phyloP scores from a whole-genome alignment of 2,888 invertebrate genomes.

The Lasius fuliginosus region DNA sequence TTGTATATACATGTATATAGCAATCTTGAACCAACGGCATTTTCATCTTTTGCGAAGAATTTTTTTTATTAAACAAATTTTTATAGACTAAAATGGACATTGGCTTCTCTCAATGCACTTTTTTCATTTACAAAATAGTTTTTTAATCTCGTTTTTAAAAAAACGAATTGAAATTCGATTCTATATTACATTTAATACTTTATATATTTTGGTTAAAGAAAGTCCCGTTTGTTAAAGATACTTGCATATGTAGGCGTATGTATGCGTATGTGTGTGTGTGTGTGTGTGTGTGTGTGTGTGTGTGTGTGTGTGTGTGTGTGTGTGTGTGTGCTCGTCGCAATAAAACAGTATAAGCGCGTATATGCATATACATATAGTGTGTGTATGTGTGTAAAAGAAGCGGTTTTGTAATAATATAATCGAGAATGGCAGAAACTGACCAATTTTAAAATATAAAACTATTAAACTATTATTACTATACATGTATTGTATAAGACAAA shows the following conservation, averaged over 20 bases:
- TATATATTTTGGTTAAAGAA: not conserved
- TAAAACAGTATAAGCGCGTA: conserved; percentile 52
- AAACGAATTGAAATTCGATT: not conserved
- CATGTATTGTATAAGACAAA: conserved; percentile 52
- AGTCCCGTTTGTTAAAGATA: conserved; percentile 14
- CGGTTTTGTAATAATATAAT: conserved; percentile 50
- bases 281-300: conserved; percentile 43
- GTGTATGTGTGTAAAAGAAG: conserved; percentile 58
- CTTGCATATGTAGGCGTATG: conserved; percentile 26
- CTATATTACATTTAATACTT: not conserved
- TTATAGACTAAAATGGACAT: not conserved
- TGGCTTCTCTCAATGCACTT: not conserved
- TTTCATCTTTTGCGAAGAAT: not conserved
- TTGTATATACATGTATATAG: conserved; percentile 16
- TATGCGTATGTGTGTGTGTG: conserved; percentile 29
- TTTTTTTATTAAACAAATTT: conserved; percentile 5
- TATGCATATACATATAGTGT: conserved; percentile 35
- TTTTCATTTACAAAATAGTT: not conserved
- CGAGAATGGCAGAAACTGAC: conserved; percentile 72
- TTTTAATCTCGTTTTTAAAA: not conserved
- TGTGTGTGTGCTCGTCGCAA: conserved; percentile 39
- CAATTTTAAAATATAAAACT: conserved; percentile 77
- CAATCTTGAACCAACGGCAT: conserved; percentile 20
- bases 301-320: conserved; percentile 42
- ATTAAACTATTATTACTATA: conserved; percentile 62